These are phyloP conservation scores for Samia ricini DNA, from an alignment of 1,140 invertebrate genomes.

Conservation along the genomic window DNA sequence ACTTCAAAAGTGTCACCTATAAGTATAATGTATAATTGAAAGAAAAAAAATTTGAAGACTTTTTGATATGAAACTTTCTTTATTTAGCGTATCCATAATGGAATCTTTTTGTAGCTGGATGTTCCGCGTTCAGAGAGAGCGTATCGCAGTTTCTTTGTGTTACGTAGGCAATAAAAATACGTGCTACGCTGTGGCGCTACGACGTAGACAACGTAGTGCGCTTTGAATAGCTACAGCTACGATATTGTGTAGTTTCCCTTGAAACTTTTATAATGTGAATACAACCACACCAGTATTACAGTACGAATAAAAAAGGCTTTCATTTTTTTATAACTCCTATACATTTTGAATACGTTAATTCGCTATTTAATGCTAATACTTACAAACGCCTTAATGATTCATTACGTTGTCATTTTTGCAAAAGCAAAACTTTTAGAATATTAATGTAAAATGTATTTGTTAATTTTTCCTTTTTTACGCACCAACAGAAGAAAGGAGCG, in stretches of 20 bases:
- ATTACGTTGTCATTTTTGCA: too few species aligned
- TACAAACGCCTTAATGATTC: too few species aligned
- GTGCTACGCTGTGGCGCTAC: conserved; percentile 30
- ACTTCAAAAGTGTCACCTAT: too few species aligned
- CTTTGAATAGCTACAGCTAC: neutral
- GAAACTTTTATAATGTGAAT: neutral
- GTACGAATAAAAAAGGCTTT: neutral
- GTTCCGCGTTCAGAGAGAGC: conserved; percentile 1
- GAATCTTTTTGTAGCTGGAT: neutral
- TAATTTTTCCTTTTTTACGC: too few species aligned
- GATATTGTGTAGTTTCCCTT: neutral
- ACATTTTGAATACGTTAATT: too few species aligned
- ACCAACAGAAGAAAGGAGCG: too few species aligned
- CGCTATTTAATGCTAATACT: too few species aligned
- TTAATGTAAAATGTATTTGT: too few species aligned
- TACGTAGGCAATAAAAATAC: conserved; percentile 45
- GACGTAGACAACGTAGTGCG: conserved; percentile 16
- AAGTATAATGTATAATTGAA: too few species aligned
- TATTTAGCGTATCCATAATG: conserved; percentile 1
- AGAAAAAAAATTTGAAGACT: too few species aligned
- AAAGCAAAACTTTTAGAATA: too few species aligned
- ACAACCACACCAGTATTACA: neutral
- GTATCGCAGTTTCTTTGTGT: conserved; percentile 46
- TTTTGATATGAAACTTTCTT: neutral
- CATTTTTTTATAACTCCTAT: too few species aligned